Evolutionary conservation across 2,888 invertebrate species (phyloP).

Genomic region (Tetragonisca angustula): DNA sequence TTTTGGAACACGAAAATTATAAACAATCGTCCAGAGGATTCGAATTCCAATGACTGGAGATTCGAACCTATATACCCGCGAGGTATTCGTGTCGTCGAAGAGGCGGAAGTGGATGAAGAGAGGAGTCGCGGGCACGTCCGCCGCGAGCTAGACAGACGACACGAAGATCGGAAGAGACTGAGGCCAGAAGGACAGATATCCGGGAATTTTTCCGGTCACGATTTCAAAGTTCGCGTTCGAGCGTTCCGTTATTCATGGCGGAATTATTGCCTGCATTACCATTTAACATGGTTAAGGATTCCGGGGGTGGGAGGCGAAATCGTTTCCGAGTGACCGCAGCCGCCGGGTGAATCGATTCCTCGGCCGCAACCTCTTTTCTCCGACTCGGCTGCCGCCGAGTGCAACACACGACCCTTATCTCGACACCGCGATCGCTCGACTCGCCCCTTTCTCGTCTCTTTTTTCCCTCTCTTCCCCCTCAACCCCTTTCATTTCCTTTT

Average conservation of each 20-base stretch:
- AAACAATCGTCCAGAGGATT: neutral
- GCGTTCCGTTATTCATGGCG: slow-evolving; percentile 60
- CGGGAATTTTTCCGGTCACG: slow-evolving; percentile 46
- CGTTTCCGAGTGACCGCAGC: slow-evolving; percentile 61
- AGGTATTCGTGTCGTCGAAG: neutral
- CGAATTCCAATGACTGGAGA: too few relatives aligned
- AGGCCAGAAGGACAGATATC: slow-evolving; percentile 8
- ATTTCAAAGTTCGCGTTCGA: slow-evolving; percentile 62
- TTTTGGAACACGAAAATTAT: too few relatives aligned
- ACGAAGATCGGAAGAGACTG: neutral
- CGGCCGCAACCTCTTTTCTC: slow-evolving; percentile 51
- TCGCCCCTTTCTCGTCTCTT: slow-evolving; percentile 22
- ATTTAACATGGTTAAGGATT: slow-evolving; percentile 69
- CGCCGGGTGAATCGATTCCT: slow-evolving; percentile 63
- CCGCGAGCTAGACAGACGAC: neutral
- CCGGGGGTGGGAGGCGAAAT: slow-evolving; percentile 46
- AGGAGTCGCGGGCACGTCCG: neutral
- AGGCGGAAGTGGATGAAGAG: neutral
- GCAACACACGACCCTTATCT: slow-evolving; percentile 53
- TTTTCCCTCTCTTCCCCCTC: neutral
- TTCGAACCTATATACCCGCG: too few relatives aligned
- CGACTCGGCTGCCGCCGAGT: slow-evolving; percentile 14
- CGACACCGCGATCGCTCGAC: slow-evolving; percentile 51
- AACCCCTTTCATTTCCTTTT: too few relatives aligned
- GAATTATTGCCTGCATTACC: slow-evolving; percentile 68